Evolutionary conservation across 2,113 vertebrate species (phyloP), one percentile per base, ranked within the genome.

Genomic region (Triplophysa tibetana): DNA sequence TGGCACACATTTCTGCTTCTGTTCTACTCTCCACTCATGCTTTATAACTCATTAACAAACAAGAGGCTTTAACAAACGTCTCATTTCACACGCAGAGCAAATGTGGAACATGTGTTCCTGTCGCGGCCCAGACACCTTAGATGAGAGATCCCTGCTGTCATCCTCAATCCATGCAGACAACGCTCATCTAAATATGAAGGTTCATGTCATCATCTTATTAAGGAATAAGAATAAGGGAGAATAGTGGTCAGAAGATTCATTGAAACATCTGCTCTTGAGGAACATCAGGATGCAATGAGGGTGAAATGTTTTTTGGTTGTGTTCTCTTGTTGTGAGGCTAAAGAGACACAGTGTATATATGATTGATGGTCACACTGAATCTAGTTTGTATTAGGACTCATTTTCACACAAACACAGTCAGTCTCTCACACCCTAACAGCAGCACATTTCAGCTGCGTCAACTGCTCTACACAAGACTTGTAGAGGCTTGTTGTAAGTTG

Each of bases 101-200:
- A 83, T 80, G 78, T 81, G 73, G 41, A 68, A 67, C 78, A 83
- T 73, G 77, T 83, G 82, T 79, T 79, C 48, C 69, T 68, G 66
- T 67, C 45, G 41, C 60, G 12, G 43, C 63, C 63, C 72, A 54
- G 54, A 72, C 54, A 50, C 60, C 38, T 75, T 74, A 77, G 82
- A 26, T 67, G 67, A 63, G 38, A 11, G 72, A 63, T 58, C 72
- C 72, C 72, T 63, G 58, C 23, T 17, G 21, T 38, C 8, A 1
- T 75, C 50, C 26, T 60, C 58, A 62, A 13, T 23, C 43, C 38
- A 62, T 62, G 62, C 45, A 75, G 58, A n/a, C 11, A 60, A 38
- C 16, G n/a, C 26, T 75, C 8, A 58, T 1, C 8, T 14, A 4
- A 14, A 52, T 43, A 24, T 41, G 33, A 3, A 73, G 61, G 45